Base-by-base conservation (phyloP, 2,888 invertebrate species). In the Abscondita cerata region DNA sequence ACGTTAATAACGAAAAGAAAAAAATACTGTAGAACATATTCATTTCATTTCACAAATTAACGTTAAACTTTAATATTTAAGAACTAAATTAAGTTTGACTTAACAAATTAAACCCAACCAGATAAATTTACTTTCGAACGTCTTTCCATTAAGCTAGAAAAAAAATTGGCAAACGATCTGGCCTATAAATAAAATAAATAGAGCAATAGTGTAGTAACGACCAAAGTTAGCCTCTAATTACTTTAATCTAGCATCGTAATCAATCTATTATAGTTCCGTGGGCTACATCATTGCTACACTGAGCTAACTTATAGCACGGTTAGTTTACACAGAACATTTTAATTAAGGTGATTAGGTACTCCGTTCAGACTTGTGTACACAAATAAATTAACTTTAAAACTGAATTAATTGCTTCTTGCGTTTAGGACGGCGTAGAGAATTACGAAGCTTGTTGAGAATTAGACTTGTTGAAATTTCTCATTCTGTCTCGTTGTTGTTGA, bases 351-450 rank as follows among this genome's bases (percentile, higher is more conserved):
- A 80, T 81, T 81, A 80, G 78, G 77, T 79, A 77, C 75, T 73
- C 72, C 72, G 74, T 71, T 73, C 75, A 70, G 73, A 72, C 72
- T 76, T 76, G 75, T 78, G 76, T 78, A 76, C 76, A 79, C 79
- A 79, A 80, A 80, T 80, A 80, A 80, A 80, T 81, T 80, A 79
- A 81, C 79, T 80, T 81, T 80, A 78, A 80, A 80, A 80, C 76
- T 80, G 79, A 80, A 80, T 81, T 80, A 81, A 80, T 80, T 78
- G 80, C 80, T 78, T 75, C 78, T 78, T 79, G 78, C 78, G 76
- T 80, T 80, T 79, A 76, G 76, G 68, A 70, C 72, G 69, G 70
- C 68, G 67, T 71, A 69, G 70, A 68, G 70, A 76, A 76, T 76
- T 73, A 75, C 74, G 75, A 73, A 72, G 70, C 72, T 72, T 72